These are phyloP conservation scores for Lamellibrachia columna DNA, from an alignment of 2,888 invertebrate species.

Conservation along the genomic window DNA sequence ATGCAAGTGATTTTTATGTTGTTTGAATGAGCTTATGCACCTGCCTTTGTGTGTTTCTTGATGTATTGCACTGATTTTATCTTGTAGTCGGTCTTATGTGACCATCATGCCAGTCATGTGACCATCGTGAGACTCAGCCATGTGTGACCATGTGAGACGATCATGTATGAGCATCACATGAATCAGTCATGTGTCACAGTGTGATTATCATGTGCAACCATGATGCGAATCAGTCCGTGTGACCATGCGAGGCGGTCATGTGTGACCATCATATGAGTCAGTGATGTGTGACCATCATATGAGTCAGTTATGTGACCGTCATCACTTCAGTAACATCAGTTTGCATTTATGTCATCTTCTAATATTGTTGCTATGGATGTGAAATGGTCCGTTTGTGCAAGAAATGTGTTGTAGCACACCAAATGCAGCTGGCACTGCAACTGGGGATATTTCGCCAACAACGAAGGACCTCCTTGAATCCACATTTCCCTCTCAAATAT, in stretches of 20 bases:
- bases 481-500: background rate
- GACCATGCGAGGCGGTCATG: background rate
- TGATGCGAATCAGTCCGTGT: background rate
- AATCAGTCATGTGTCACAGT: background rate
- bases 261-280: background rate
- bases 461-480: background rate
- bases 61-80: background rate
- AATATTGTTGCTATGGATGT: background rate
- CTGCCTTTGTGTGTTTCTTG: background rate
- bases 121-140: background rate
- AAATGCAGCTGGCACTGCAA: background rate
- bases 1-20: constrained; percentile 12
- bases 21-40: background rate
- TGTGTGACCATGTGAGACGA: background rate
- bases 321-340: no score
- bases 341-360: no score
- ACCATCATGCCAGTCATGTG: background rate
- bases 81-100: background rate
- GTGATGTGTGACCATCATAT: no score
- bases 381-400: background rate
- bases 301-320: no score
- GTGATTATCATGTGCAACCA: background rate
- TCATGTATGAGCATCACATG: background rate
- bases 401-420: background rate
- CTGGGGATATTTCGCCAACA: background rate